These are phyloP conservation scores for Anagrus nilaparvatae DNA, from an alignment of 1,140 invertebrate species.

Conservation along the genomic window DNA sequence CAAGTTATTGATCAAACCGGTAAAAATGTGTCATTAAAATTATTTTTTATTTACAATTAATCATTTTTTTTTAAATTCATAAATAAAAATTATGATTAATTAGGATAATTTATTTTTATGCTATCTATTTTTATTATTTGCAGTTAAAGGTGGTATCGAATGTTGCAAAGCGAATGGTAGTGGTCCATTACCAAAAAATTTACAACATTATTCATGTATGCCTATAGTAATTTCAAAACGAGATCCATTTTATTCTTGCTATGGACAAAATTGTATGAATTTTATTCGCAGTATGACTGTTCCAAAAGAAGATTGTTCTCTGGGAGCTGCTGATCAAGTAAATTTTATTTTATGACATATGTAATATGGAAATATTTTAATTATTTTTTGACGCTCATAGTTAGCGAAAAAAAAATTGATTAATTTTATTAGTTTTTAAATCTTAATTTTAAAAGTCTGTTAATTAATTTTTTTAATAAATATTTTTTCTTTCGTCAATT, in stretches of 20 bases:
- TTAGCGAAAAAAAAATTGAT: too few relatives aligned
- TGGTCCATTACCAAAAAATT: conserved; percentile 33
- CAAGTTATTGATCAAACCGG: conserved; percentile 38
- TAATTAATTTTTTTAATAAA: too few relatives aligned
- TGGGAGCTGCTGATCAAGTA: conserved; percentile 60
- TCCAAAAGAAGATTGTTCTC: conserved; percentile 51
- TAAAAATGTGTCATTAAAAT: conserved; percentile 25
- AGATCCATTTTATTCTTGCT: conserved; percentile 56
- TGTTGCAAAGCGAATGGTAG: conserved; percentile 41
- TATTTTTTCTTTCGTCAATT: too few relatives aligned
- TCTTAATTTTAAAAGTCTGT: too few relatives aligned
- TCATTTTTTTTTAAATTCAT: too few relatives aligned
- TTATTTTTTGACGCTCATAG: too few relatives aligned
- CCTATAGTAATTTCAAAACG: conserved; percentile 56
- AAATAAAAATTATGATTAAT: too few relatives aligned
- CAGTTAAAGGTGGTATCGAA: conserved; percentile 43
- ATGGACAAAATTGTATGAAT: conserved; percentile 50
- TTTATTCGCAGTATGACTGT: conserved; percentile 44
- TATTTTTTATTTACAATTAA: too few relatives aligned
- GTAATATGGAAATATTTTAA: too few relatives aligned
- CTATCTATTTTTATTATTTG: background rate
- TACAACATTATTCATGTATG: conserved; percentile 56
- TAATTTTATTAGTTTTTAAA: too few relatives aligned
- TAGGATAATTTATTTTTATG: background rate
- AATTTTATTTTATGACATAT: too few relatives aligned